Evolutionary conservation across 2,113 vertebrate genomes (phyloP).

Genomic region (Aspiorhynchus laticeps): DNA sequence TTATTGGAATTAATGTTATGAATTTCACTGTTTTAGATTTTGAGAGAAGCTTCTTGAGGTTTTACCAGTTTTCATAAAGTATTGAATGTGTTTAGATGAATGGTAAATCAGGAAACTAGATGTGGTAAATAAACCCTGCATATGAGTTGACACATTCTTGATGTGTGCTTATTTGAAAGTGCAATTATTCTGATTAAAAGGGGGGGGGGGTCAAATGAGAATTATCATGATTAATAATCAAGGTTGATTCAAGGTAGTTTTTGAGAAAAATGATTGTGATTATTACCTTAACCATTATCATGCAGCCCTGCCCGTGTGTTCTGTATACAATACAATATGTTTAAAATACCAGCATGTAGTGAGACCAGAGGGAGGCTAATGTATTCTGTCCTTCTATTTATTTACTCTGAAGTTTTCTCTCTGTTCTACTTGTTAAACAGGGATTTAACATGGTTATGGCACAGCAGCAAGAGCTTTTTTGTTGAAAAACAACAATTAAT

Average conservation of each 20-base stretch:
- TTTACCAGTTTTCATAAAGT: background rate
- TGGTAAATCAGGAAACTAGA: background rate
- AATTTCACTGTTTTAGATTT: background rate
- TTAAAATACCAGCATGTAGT: background rate
- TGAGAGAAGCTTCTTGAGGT: background rate
- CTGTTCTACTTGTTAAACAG: background rate
- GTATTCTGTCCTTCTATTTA: conserved; percentile 1
- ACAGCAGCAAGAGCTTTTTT: conserved; percentile 23
- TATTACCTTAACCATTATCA: background rate
- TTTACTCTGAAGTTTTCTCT: background rate
- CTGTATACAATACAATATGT: background rate
- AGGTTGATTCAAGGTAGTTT: background rate
- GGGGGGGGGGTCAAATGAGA: too few relatives aligned
- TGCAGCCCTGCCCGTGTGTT: background rate
- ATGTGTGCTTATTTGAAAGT: background rate
- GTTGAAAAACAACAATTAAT: conserved; percentile 32
- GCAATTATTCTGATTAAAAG: background rate
- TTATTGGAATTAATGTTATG: background rate
- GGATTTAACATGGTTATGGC: conserved; percentile 4
- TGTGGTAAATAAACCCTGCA: background rate
- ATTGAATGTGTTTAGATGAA: background rate
- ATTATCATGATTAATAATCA: background rate
- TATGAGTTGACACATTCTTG: too few relatives aligned
- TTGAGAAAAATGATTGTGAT: background rate
- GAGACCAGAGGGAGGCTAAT: background rate